phyloP scores from a whole-genome alignment of 2,797 vertebrate genomes.

The Antennarius maculatus region DNA sequence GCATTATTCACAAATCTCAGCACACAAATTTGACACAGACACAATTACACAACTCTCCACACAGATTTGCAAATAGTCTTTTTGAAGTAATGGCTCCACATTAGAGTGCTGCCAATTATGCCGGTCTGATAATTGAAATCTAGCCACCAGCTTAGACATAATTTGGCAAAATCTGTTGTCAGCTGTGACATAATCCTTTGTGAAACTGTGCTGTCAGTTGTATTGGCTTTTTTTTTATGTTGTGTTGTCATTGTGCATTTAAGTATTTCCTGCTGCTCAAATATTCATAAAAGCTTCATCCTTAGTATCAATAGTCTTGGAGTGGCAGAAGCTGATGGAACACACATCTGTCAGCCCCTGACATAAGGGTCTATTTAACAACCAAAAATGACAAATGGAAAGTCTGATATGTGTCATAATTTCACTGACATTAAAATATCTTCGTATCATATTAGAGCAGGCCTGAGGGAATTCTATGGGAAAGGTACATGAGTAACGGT shows the following conservation, averaged over 20 bases:
- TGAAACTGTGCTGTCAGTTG: constrained; percentile 67
- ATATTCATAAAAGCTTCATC: constrained; percentile 62
- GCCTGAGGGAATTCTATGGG: constrained; percentile 66
- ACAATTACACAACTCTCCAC: too few relatives aligned
- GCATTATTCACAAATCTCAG: too few relatives aligned
- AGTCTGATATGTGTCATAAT: constrained; percentile 68
- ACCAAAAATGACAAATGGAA: constrained; percentile 69
- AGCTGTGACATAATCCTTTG: constrained; percentile 63
- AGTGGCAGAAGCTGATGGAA: constrained; percentile 46
- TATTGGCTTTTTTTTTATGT: constrained; percentile 51
- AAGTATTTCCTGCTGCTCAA: constrained; percentile 62
- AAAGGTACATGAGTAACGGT: constrained; percentile 72
- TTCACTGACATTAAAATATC: constrained; percentile 77
- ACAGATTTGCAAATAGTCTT: too few relatives aligned
- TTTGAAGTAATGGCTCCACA: too few relatives aligned
- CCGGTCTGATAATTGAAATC: constrained; percentile 68
- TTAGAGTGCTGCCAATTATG: constrained; percentile 69
- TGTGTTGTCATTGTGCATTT: constrained; percentile 60
- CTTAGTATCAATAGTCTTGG: constrained; percentile 39
- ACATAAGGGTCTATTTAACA: constrained; percentile 63
- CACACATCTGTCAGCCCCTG: constrained; percentile 55
- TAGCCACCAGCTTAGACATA: constrained; percentile 68
- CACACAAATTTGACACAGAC: too few relatives aligned
- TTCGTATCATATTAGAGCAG: constrained; percentile 72
- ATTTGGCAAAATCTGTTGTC: constrained; percentile 68